phyloP scores from a whole-genome alignment of 2,888 invertebrate species.

The Lymantria dispar region DNA sequence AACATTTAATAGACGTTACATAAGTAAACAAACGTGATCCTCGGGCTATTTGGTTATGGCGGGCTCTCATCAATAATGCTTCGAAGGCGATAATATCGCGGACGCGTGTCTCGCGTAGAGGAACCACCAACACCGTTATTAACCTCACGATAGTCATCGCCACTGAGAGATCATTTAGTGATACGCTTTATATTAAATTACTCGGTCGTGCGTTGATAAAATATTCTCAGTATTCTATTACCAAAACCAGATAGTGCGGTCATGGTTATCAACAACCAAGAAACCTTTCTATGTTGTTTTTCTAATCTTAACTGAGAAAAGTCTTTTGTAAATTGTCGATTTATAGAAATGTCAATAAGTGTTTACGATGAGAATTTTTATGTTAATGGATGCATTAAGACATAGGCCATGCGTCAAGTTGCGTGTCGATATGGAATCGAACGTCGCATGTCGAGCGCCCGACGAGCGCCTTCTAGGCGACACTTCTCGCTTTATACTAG shows the following conservation, averaged over 20 bases:
- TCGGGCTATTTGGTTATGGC: conserved; percentile 77
- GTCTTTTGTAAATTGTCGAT: conserved; percentile 21
- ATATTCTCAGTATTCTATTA: conserved; percentile 80
- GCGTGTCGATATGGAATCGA: conserved; percentile 68
- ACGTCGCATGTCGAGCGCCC: conserved; percentile 35
- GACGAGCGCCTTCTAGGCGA: conserved; percentile 25
- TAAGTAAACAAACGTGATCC: conserved; percentile 78
- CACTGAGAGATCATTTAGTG: conserved; percentile 77
- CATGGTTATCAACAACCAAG: conserved; percentile 58
- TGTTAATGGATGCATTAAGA: conserved; percentile 61
- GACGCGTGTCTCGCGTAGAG: conserved; percentile 75
- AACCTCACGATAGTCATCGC: conserved; percentile 75
- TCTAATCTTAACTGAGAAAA: conserved; percentile 23
- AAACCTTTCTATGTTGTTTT: conserved; percentile 38
- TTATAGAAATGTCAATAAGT: conserved; percentile 42
- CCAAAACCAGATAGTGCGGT: conserved; percentile 75
- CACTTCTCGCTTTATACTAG: conserved; percentile 37
- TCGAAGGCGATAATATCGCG: conserved; percentile 74
- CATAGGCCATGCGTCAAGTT: conserved; percentile 63
- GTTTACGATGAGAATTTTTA: conserved; percentile 48
- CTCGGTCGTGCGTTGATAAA: conserved; percentile 81
- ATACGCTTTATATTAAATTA: conserved; percentile 83
- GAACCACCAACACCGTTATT: conserved; percentile 80
- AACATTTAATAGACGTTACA: conserved; percentile 63
- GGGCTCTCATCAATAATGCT: conserved; percentile 78